Conservation (phyloP, 2,888 invertebrate genomes). For the Andrena marginata region DNA sequence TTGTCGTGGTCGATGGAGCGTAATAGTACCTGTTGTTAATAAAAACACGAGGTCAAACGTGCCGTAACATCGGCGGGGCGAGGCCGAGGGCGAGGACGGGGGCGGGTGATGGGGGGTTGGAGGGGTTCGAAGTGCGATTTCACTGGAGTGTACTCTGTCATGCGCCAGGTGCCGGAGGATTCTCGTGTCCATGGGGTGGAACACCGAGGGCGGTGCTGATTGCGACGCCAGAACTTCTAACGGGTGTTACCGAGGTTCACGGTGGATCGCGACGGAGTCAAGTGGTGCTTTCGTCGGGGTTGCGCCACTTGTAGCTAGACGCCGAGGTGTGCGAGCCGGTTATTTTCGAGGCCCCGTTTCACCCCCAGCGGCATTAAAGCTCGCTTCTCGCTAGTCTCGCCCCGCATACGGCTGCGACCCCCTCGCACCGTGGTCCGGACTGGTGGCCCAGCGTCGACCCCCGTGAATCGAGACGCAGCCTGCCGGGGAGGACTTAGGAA, state of each 20-base stretch:
- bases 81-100: conserved; percentile 16
- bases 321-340: conserved; percentile 53
- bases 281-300: conserved; percentile 58
- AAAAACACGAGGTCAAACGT: conserved; percentile 74
- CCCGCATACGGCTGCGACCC: conserved; percentile 35
- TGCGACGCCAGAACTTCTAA: conserved; percentile 65
- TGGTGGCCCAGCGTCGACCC: conserved; percentile 20
- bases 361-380: conserved; percentile 29
- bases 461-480: conserved; percentile 33
- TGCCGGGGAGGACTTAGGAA: conserved; percentile 51
- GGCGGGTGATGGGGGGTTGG: conserved; percentile 15
- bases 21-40: conserved; percentile 76
- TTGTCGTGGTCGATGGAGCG: conserved; percentile 70
- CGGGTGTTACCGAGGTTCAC: conserved; percentile 63
- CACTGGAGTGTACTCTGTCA: conserved; percentile 75
- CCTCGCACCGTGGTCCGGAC: conserved; percentile 38
- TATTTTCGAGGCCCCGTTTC: conserved; percentile 42
- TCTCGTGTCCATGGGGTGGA: conserved; percentile 60
- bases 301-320: conserved; percentile 64
- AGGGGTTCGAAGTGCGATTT: conserved; percentile 62
- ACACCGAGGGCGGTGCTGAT: conserved; percentile 59
- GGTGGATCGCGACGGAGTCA: conserved; percentile 54
- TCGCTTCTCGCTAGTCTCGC: conserved; percentile 41
- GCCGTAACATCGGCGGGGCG: conserved; percentile 62
- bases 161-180: conserved; percentile 73